Conservation (phyloP, 2,888 invertebrate genomes). For the Gonocerus acuteangulatus region DNA sequence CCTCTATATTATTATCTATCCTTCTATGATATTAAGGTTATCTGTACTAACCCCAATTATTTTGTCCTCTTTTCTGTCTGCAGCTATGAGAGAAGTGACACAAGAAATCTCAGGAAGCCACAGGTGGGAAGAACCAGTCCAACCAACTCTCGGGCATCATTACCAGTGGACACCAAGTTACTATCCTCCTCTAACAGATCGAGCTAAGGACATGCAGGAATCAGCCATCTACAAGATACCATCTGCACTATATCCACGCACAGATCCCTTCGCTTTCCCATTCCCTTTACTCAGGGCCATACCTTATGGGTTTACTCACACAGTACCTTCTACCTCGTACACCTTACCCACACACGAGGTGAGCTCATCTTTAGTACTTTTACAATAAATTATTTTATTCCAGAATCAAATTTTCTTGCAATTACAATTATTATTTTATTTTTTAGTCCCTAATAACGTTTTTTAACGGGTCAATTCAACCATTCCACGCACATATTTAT, state of each 20-base stretch:
- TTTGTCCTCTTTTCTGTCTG: too few relatives aligned
- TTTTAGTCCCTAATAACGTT: too few relatives aligned
- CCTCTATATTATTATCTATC: too few relatives aligned
- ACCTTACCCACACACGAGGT: constrained; percentile 8
- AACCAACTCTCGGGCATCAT: neutral
- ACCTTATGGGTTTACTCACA: constrained; percentile 1
- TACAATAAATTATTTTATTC: too few relatives aligned
- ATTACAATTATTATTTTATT: too few relatives aligned
- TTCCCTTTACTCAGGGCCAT: constrained; percentile 7
- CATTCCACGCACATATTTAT: too few relatives aligned
- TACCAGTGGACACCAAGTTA: neutral
- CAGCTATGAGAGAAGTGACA: neutral
- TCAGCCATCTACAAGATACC: constrained; percentile 4
- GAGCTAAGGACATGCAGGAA: neutral
- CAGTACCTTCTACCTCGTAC: constrained; percentile 3
- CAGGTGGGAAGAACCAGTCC: neutral
- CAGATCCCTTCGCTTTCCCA: neutral
- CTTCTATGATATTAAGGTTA: too few relatives aligned
- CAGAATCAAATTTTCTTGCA: too few relatives aligned
- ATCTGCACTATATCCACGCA: neutral
- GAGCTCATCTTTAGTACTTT: neutral
- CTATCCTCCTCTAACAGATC: neutral
- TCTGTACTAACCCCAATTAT: too few relatives aligned
- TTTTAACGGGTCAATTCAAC: too few relatives aligned
- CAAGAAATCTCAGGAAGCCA: neutral